Percentiles rank a stretch among this genome's conserved stretches.
These are phyloP conservation scores for Alviniconcha marisindica DNA, from an alignment of 1,140 invertebrate genomes.

Conservation along the genomic window DNA sequence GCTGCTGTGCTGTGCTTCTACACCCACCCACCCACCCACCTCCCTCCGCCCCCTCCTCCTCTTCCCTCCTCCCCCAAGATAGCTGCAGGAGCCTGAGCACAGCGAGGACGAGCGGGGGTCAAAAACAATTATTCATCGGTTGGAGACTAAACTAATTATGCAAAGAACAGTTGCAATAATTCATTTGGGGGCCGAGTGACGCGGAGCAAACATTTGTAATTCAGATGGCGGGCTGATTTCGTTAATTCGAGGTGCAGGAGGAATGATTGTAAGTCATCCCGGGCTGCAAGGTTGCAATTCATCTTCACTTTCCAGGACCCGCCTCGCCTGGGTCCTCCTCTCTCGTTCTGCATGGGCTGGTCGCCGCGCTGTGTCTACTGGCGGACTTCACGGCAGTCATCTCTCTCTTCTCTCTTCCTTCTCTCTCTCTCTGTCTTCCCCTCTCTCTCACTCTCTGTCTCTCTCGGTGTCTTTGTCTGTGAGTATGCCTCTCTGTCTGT, in stretches of 20 bases:
- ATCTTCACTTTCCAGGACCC: too few relatives aligned
- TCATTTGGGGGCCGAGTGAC: background rate
- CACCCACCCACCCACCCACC: background rate
- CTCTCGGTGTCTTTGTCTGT: too few relatives aligned
- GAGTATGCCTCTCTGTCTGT: too few relatives aligned
- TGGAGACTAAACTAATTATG: slow-evolving; percentile 20
- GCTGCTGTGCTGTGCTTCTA: background rate
- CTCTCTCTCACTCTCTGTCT: too few relatives aligned
- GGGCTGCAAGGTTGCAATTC: background rate
- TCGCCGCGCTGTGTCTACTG: too few relatives aligned
- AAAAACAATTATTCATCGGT: slow-evolving; percentile 17
- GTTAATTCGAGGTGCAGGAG: background rate
- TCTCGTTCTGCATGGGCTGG: too few relatives aligned
- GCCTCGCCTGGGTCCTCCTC: too few relatives aligned
- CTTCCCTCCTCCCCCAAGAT: background rate
- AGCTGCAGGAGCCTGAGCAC: background rate
- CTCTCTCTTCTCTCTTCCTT: too few relatives aligned
- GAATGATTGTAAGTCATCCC: background rate
- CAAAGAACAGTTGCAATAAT: slow-evolving; percentile 13
- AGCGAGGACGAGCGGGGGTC: background rate
- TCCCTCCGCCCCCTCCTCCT: background rate
- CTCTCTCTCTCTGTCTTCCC: too few relatives aligned
- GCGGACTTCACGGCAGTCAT: too few relatives aligned
- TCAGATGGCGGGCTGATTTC: background rate
- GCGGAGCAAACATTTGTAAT: background rate